Percentiles rank a stretch among this genome's conserved stretches.
phyloP scores from a whole-genome alignment of 23 tunicate genomes.

The Halocynthia roretzi region DNA sequence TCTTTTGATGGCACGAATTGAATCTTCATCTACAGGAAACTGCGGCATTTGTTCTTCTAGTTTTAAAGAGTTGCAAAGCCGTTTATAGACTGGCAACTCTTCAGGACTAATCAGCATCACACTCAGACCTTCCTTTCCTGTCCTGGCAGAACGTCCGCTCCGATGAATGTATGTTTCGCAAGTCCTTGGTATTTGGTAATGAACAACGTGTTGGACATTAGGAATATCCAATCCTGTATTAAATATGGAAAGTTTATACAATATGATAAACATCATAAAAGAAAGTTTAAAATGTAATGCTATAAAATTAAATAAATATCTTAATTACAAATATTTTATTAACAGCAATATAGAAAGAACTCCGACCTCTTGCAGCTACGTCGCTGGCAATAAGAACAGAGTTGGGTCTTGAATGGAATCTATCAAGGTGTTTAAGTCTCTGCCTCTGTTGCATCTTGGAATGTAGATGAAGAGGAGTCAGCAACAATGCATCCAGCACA shows the following conservation, averaged over 20 bases:
- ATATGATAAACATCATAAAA: not conserved
- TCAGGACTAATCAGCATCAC: conserved; percentile 57
- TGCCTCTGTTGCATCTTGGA: conserved; percentile 98
- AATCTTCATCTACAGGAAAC: conserved; percentile 30
- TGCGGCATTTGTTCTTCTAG: conserved; percentile 58
- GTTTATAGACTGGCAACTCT: conserved; percentile 49
- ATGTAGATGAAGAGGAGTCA: conserved; percentile 78
- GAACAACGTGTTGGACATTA: conserved; percentile 87
- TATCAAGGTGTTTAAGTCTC: conserved; percentile 82
- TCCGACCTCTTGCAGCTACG: conserved; percentile 93
- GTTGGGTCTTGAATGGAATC: conserved; percentile 44
- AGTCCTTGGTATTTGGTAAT: conserved; percentile 92
- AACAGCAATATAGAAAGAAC: not conserved
- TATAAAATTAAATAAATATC: no score
- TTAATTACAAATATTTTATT: not conserved
- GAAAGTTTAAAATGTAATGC: not conserved
- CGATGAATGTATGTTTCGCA: conserved; percentile 90
- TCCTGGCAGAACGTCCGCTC: conserved; percentile 91
- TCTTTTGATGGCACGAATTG: conserved; percentile 44
- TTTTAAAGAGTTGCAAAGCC: conserved; percentile 50
- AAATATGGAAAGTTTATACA: not conserved
- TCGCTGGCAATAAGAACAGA: conserved; percentile 93
- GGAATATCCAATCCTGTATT: conserved; percentile 88
- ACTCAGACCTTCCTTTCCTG: conserved; percentile 77
- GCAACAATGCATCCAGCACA: conserved; percentile 46